phyloP scores from a whole-genome alignment of 2,888 invertebrate genomes.

The Clunio marinus region DNA sequence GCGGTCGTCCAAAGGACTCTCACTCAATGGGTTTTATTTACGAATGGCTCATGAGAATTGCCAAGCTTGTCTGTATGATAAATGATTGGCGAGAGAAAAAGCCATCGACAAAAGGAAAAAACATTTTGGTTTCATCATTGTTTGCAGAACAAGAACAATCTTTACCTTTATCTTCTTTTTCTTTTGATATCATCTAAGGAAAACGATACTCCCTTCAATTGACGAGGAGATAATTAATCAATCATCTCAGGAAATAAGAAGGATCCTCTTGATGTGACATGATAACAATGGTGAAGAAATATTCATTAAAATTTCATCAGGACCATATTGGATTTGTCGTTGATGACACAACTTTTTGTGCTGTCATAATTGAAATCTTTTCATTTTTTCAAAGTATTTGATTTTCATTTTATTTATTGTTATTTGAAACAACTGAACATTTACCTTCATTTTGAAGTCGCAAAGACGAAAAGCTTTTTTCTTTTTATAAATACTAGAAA shows the following conservation, averaged over 20 bases:
- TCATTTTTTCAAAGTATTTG: too few species aligned
- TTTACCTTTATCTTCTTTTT: slow-evolving; percentile 1
- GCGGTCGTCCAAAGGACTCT: neutral
- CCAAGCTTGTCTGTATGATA: slow-evolving; percentile 15
- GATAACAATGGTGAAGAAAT: too few species aligned
- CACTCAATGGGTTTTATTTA: neutral
- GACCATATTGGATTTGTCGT: too few species aligned
- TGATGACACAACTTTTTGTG: too few species aligned
- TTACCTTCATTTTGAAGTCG: too few species aligned
- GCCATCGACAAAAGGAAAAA: neutral
- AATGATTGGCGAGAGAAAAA: slow-evolving; percentile 11
- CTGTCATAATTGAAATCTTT: too few species aligned
- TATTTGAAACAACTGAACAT: too few species aligned
- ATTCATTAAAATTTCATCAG: slow-evolving; percentile 13
- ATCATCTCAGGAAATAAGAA: neutral
- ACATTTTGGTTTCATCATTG: neutral
- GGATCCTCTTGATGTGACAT: too few species aligned
- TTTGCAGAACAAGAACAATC: neutral
- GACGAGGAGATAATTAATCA: slow-evolving; percentile 2
- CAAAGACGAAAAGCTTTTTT: too few species aligned
- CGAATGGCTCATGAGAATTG: neutral
- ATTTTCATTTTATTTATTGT: too few species aligned
- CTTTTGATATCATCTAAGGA: neutral
- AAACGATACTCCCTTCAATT: neutral
- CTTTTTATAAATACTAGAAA: too few species aligned